These are phyloP conservation scores for Paramisgurnus dabryanus DNA, from an alignment of 2,113 vertebrate species.

Conservation along the genomic window DNA sequence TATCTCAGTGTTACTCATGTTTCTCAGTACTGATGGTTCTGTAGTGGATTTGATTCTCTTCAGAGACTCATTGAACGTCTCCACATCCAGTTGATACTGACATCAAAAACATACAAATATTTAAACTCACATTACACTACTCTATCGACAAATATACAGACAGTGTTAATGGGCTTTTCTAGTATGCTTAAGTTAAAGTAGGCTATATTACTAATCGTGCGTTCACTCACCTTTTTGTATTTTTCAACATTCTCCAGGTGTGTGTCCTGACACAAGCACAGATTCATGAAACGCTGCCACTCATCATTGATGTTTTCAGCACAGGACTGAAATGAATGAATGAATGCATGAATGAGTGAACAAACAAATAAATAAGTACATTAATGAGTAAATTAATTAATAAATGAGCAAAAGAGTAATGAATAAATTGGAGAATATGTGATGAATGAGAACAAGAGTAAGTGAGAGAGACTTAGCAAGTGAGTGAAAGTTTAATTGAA, in stretches of 20 bases:
- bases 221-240: constrained; percentile 82
- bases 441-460: not conserved
- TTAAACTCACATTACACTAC: not conserved
- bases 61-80: constrained; percentile 77
- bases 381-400: not conserved
- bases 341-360: not conserved
- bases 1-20: constrained; percentile 78
- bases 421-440: too few relatives aligned
- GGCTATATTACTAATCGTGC: not conserved
- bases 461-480: not conserved
- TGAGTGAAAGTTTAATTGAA: too few relatives aligned
- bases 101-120: not conserved
- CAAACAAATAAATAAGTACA: too few relatives aligned
- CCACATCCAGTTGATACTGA: constrained; percentile 71
- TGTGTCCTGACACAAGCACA: constrained; percentile 89
- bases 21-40: constrained; percentile 75
- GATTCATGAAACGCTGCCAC: constrained; percentile 92
- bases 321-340: constrained; percentile 74
- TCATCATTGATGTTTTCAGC: constrained; percentile 81
- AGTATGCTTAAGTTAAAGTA: too few relatives aligned
- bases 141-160: too few relatives aligned
- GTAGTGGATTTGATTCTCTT: constrained; percentile 77
- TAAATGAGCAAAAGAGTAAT: not conserved
- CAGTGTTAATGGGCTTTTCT: too few relatives aligned
- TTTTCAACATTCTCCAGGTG: constrained; percentile 85